Evolutionary conservation across 2,113 vertebrate genomes (phyloP), one percentile per base, ranked within the genome.

Genomic region (Mastomys coucha): DNA sequence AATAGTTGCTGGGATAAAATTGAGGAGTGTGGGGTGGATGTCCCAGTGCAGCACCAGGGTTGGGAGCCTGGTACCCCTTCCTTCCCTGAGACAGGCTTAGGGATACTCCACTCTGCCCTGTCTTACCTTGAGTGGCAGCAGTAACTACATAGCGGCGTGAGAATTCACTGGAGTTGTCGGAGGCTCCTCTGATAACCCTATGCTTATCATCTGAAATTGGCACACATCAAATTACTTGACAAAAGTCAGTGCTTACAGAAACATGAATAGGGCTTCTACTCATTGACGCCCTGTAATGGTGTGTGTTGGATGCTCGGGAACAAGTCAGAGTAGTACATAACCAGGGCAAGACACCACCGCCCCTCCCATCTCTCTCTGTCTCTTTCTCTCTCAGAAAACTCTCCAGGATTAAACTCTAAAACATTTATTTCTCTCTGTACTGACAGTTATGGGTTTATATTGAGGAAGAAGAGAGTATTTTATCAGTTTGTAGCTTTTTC

Each of bases 391-490:
- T 22, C 13, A 73, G 33, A 58, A 84, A 51, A 39, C 4, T 16
- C n/a, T 93, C 42, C 56, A 92, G 24, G 26, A 92, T 69, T 92
- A 89, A 73, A 90, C 24, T 91, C n/a, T 82, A 33, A 60, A 77
- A 82, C 93, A 77, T 81, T 93, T 12, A 53, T 95, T 91, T 90
- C 72, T 95, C 51, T 94, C 49, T 91, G 26, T 91, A 91, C 63
- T 92, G 63, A 72, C 75, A 95, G 96, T 93, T 84, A 89, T 76
- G 97, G 96, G n/a, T 78, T 39, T 89, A 31, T 49, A 22, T 88
- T 94, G 75, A 96, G 75, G 89, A 75, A 96, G 65, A 56, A 89
- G 45, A 82, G 33, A 78, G 3, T 87, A 65, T 80, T 96, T 87
- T 75, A 89, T 94, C 65, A 69, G 12, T 91, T 56, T 80, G 24